phyloP scores from a whole-genome alignment of 2,888 invertebrate genomes.

The Sarcophaga variegata region DNA sequence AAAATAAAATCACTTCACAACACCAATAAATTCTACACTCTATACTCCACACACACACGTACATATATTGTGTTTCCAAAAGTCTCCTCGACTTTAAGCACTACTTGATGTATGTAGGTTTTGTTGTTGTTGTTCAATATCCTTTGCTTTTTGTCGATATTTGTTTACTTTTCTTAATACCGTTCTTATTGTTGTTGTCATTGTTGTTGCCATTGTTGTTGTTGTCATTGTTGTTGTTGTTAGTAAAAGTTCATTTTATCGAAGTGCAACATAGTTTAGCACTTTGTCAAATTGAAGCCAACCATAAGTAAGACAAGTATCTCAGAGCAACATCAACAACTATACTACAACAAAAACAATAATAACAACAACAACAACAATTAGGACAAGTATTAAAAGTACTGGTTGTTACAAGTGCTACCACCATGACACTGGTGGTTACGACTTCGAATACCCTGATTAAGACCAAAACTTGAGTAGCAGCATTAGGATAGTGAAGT shows the following conservation, averaged over 20 bases:
- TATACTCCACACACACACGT: not conserved
- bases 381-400: not conserved
- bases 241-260: not conserved
- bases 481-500: too few relatives aligned
- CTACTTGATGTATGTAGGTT: not conserved
- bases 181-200: not conserved
- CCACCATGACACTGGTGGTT: not conserved
- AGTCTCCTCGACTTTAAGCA: not conserved
- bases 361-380: not conserved
- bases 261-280: conserved; percentile 62
- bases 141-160: not conserved
- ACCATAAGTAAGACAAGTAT: conserved; percentile 50
- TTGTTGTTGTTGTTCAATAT: not conserved
- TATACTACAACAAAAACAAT: not conserved
- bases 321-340: not conserved
- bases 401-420: not conserved
- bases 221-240: too few relatives aligned
- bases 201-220: not conserved
- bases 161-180: conserved; percentile 11
- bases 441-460: not conserved
- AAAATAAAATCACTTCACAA: not conserved
- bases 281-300: conserved; percentile 62
- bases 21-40: conserved; percentile 4
- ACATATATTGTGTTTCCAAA: not conserved
- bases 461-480: not conserved